These are phyloP conservation scores for Drosophila funebris DNA, from an alignment of 1,140 invertebrate species.

Conservation along the genomic window DNA sequence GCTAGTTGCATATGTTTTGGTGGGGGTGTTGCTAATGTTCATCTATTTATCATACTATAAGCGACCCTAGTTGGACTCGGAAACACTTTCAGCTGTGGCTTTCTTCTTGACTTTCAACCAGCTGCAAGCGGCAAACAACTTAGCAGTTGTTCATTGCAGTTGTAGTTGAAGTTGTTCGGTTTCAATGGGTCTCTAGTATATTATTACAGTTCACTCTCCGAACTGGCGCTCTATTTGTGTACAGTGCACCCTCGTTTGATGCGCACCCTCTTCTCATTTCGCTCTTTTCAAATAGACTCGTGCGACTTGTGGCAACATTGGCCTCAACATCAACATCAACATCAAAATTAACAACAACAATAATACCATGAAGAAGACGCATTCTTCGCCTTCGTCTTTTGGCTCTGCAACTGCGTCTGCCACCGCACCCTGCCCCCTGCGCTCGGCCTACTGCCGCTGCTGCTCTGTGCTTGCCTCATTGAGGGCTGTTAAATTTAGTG, in stretches of 20 bases:
- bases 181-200: conserved; percentile 11
- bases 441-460: neutral
- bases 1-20: conserved; percentile 16
- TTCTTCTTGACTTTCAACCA: conserved; percentile 1
- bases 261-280: neutral
- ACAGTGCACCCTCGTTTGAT: conserved; percentile 30
- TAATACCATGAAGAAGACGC: conserved; percentile 9
- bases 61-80: neutral
- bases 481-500: conserved; percentile 80
- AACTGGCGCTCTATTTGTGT: conserved; percentile 35
- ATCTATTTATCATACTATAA: conserved; percentile 33
- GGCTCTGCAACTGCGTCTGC: neutral
- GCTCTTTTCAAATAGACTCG: conserved; percentile 17
- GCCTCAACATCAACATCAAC: conserved; percentile 17
- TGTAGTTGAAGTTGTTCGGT: neutral
- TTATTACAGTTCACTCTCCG: conserved; percentile 39
- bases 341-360: conserved; percentile 13
- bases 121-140: conserved; percentile 3
- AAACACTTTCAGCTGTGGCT: conserved; percentile 11
- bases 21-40: conserved; percentile 21
- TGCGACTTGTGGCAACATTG: conserved; percentile 43
- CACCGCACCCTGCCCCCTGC: neutral
- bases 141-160: conserved; percentile 3
- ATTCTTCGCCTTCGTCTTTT: neutral
- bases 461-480: conserved; percentile 40